These are phyloP conservation scores for Orchestia grillus DNA, from an alignment of 1,140 invertebrate genomes.

Conservation along the genomic window DNA sequence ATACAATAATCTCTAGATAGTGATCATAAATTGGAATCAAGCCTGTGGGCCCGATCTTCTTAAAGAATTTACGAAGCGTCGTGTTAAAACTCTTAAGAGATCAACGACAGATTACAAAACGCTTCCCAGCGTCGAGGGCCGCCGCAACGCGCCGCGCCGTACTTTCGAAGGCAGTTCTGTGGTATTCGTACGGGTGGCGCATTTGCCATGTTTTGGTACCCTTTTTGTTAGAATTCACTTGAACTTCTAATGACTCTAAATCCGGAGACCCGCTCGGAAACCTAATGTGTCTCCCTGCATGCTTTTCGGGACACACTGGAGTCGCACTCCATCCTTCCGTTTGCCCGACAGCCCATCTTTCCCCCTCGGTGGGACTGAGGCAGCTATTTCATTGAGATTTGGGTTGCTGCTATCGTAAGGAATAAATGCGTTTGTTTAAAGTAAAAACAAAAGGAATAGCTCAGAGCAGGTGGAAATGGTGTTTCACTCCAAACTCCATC, in stretches of 20 bases:
- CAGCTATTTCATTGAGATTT: background rate
- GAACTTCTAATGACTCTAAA: slow-evolving; percentile 37
- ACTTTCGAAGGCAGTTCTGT: background rate
- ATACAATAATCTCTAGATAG: slow-evolving; percentile 45
- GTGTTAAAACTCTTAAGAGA: slow-evolving; percentile 49
- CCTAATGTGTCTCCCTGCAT: slow-evolving; percentile 40
- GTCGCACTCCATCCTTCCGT: background rate
- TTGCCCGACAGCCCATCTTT: too few species aligned
- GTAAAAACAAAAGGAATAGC: background rate
- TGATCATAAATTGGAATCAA: slow-evolving; percentile 46
- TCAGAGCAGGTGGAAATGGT: background rate
- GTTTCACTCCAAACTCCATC: background rate
- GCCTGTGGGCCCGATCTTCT: slow-evolving; percentile 27
- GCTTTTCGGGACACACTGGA: background rate
- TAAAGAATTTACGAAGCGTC: slow-evolving; percentile 47
- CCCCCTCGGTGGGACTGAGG: background rate
- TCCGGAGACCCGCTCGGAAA: slow-evolving; percentile 30
- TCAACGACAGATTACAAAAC: slow-evolving; percentile 17
- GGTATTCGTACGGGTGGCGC: slow-evolving; percentile 7
- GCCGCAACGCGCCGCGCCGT: background rate
- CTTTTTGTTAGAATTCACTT: slow-evolving; percentile 11
- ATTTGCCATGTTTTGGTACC: slow-evolving; percentile 1
- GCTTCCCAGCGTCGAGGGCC: background rate
- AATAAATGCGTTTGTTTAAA: background rate
- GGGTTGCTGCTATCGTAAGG: background rate